Evolutionary conservation across 1,140 invertebrate genomes (phyloP), one percentile per base, ranked within the genome.

Genomic region (Anthonomus grandis): DNA sequence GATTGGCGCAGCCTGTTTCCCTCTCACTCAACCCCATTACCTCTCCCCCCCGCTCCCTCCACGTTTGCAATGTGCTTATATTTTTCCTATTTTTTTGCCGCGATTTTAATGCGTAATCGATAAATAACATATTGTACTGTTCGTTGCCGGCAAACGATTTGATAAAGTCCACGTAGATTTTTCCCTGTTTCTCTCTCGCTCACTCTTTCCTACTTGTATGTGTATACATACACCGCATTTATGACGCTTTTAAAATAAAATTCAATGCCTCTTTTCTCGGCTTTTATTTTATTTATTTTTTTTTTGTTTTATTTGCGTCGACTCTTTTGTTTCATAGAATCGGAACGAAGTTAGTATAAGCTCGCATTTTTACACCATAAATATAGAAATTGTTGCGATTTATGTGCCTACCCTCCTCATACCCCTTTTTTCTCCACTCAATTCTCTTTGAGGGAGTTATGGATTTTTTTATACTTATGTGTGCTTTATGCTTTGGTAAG

Each of bases 31-130:
- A n/a, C n/a, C n/a, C n/a, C n/a, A n/a, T n/a, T n/a, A n/a, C n/a
- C n/a, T n/a, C n/a, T n/a, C n/a, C n/a, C n/a, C n/a, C n/a, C n/a
- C n/a, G n/a, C n/a, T n/a, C n/a, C n/a, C n/a, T n/a, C n/a, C n/a
- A n/a, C n/a, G n/a, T n/a, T n/a, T n/a, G n/a, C n/a, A n/a, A n/a
- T n/a, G n/a, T n/a, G n/a, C n/a, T n/a, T n/a, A n/a, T n/a, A n/a
- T n/a, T n/a, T n/a, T n/a, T n/a, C n/a, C n/a, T n/a, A n/a, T 52
- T 52, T 53, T 64, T 66, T 63, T 66, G 62, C 31, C 55, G 58
- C 53, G 41, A 42, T 66, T 66, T 66, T 66, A 66, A 66, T 66
- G 65, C 47, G 55, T 66, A 66, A 66, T 64, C 65, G 57, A 66
- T 66, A 64, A 63, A 64, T 60, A 66, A 66, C 64, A 64, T 66